These are phyloP conservation scores for Misgurnus anguillicaudatus DNA, from an alignment of 2,113 vertebrate genomes.

Conservation along the genomic window DNA sequence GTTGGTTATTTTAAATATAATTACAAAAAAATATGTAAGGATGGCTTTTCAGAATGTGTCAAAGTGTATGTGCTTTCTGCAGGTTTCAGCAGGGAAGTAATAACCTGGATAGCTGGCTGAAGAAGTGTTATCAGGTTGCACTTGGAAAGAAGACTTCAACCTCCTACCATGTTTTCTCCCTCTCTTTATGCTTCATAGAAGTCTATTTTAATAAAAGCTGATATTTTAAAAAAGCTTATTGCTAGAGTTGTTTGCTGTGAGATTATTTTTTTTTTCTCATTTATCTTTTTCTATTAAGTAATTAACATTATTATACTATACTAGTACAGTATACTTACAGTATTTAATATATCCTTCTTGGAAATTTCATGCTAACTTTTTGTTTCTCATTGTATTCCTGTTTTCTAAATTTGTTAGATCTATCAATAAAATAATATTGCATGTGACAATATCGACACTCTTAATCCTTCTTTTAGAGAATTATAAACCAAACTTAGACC, in stretches of 20 bases:
- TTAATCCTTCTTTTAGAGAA: not conserved
- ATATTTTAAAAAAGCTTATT: not conserved
- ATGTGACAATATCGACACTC: not conserved
- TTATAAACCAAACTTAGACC: not conserved
- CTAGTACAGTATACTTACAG: not conserved
- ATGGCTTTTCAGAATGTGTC: not conserved
- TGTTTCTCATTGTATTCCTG: not conserved
- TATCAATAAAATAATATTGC: not conserved
- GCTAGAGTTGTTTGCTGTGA: not conserved
- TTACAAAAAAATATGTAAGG: too few relatives aligned
- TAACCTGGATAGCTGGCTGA: not conserved
- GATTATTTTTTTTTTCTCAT: not conserved
- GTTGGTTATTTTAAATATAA: not conserved
- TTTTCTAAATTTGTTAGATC: not conserved
- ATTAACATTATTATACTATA: not conserved
- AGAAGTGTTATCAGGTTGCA: too few relatives aligned
- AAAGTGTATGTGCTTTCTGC: not conserved
- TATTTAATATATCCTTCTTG: too few relatives aligned
- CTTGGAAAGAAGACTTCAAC: not conserved
- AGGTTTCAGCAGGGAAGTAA: conserved; percentile 8
- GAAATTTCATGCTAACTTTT: not conserved
- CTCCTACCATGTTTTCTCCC: not conserved
- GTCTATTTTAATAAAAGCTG: not conserved
- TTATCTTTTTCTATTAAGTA: not conserved
- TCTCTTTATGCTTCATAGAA: not conserved